Evolutionary conservation across 2,113 vertebrate genomes (phyloP), one percentile per base, ranked within the genome.

Genomic region (Lagopus leucura): DNA sequence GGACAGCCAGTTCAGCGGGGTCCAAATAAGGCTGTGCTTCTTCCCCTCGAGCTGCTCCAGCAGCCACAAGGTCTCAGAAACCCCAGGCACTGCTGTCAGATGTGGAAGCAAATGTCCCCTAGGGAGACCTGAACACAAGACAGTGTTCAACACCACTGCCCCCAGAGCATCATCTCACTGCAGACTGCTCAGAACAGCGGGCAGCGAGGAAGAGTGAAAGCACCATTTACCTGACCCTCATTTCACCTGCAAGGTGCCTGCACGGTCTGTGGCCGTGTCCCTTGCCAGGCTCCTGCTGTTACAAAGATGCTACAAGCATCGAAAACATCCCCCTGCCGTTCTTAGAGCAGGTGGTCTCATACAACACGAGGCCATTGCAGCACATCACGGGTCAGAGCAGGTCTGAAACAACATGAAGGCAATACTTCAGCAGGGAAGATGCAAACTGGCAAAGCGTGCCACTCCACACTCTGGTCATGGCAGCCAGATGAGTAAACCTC

Each of bases 391-490:
- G 47, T 54, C 32, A 28, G 28, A 67, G 70, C 20, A 19, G n/a
- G 20, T 84, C 79, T 69, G 74, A 65, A 47, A 47, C 34, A 17
- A 5, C 0, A 2, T 10, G 16, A 14, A 2, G 38, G 42, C 5
- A 11, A 32, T 3, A 38, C 25, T 22, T 11, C 3, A 54, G 20
- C 11, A 82, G 30, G 52, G 21, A 8, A 40, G 60, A 13, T 9
- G 7, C 55, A 30, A 30, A 45, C 54, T 11, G 4, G 57, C 63
- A 58, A 58, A 58, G 30, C 3, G 11, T 21, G 78, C 21, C 2
- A n/a, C 65, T 32, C 70, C 34, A 15, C 4, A 0, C 79, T 66
- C 11, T 11, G 0, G 27, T 9, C 20, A 3, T 3, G 4, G 1
- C 21, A 8, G 76, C 34, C 74, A 42, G 65, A 47, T 28, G 80